Percentiles rank a stretch among this genome's conserved stretches.
These are phyloP conservation scores for Actias luna DNA, from an alignment of 2,888 invertebrate genomes.

Conservation along the genomic window DNA sequence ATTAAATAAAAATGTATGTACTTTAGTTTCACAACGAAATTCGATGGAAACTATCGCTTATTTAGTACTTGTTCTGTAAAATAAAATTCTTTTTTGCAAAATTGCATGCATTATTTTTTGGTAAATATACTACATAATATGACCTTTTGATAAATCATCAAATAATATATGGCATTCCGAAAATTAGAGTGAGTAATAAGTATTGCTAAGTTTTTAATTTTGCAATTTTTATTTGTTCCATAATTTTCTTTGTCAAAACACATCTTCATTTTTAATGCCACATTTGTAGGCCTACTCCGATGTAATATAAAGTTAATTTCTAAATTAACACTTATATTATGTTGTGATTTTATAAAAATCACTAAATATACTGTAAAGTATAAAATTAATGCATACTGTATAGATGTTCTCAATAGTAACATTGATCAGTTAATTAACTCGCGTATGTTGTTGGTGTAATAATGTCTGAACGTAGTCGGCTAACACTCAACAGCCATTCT, in stretches of 20 bases:
- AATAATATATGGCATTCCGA: too few species aligned
- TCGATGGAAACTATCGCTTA: neutral
- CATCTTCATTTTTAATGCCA: too few species aligned
- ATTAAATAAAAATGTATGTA: too few species aligned
- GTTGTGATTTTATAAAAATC: neutral
- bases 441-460: conserved; percentile 42
- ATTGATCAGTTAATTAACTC: conserved; percentile 47
- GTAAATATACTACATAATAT: too few species aligned
- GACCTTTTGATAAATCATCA: too few species aligned
- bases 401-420: conserved; percentile 26
- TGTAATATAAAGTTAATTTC: neutral
- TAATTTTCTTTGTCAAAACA: too few species aligned
- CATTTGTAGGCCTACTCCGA: too few species aligned
- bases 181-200: too few species aligned
- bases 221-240: too few species aligned
- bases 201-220: too few species aligned
- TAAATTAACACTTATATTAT: neutral
- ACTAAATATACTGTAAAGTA: neutral
- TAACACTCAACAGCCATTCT: conserved; percentile 26
- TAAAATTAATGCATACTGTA: neutral
- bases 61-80: neutral
- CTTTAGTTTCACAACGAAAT: too few species aligned
- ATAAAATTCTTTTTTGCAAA: neutral
- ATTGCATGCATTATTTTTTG: too few species aligned
- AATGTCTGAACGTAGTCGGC: conserved; percentile 32